Percentiles rank a stretch among this genome's conserved stretches.
phyloP scores from a whole-genome alignment of 2,797 vertebrate species.

The Girardinus metallicus region DNA sequence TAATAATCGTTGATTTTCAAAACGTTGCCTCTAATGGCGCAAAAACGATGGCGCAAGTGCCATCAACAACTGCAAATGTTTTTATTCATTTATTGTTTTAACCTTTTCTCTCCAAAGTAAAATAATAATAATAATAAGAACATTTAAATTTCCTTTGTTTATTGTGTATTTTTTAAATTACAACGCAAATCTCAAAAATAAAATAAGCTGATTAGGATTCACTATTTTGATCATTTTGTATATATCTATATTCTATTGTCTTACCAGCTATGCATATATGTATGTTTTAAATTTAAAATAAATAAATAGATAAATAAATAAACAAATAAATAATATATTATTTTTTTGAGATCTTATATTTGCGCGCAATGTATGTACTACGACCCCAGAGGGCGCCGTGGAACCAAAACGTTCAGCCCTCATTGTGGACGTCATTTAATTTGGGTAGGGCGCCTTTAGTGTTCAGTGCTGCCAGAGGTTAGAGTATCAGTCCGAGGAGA shows the following conservation, averaged over 20 bases:
- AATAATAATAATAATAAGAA: neutral
- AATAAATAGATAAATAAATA: neutral
- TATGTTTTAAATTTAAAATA: neutral
- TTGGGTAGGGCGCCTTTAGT: neutral
- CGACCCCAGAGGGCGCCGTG: slow-evolving; percentile 28
- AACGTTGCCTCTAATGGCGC: neutral
- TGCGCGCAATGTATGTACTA: neutral
- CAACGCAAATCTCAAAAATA: neutral
- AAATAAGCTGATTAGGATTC: neutral
- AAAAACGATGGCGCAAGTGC: neutral
- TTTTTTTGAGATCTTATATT: neutral
- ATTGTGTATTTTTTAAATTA: neutral
- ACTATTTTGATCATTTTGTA: neutral
- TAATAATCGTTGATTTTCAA: neutral
- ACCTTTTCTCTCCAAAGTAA: neutral
- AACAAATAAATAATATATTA: neutral
- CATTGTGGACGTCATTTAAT: neutral
- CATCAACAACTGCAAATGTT: neutral
- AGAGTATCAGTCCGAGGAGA: slow-evolving; percentile 28
- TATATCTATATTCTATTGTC: neutral
- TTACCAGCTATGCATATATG: neutral
- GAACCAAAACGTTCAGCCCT: neutral
- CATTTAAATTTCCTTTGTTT: neutral
- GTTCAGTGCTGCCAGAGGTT: slow-evolving; percentile 16
- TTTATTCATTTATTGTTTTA: neutral